Conservation (phyloP, 2,888 invertebrate species). For the Eilema sororculum region DNA sequence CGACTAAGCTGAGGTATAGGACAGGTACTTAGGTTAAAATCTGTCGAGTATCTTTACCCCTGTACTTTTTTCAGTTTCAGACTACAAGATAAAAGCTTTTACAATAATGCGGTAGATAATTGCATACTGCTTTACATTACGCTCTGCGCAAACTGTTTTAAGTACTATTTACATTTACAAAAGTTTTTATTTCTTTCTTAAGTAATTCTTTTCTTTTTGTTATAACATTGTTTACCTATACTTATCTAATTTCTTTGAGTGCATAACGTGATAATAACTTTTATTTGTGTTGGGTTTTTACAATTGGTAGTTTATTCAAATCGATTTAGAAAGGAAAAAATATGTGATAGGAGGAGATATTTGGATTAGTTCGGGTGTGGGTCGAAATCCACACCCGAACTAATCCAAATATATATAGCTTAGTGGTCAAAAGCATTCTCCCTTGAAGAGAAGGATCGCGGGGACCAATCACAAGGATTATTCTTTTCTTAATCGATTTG, state of each 20-base stretch:
- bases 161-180: slow-evolving; percentile 19
- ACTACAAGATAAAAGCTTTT: slow-evolving; percentile 44
- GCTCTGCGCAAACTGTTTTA: slow-evolving; percentile 30
- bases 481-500: too few species aligned
- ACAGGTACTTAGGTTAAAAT: slow-evolving; percentile 34
- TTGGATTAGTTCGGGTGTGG: too few species aligned
- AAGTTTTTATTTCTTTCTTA: slow-evolving; percentile 12
- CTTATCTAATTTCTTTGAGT: neutral
- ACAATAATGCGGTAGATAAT: slow-evolving; percentile 42
- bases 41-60: slow-evolving; percentile 27
- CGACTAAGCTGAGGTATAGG: slow-evolving; percentile 22
- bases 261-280: neutral
- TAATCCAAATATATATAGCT: too few species aligned
- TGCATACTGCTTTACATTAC: slow-evolving; percentile 34
- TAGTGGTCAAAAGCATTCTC: too few species aligned
- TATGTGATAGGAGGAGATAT: too few species aligned
- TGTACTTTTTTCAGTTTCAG: slow-evolving; percentile 34
- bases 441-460: too few species aligned
- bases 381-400: too few species aligned
- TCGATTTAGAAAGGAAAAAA: too few species aligned
- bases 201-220: slow-evolving; percentile 4
- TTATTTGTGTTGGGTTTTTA: too few species aligned
- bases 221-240: neutral
- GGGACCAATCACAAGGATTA: too few species aligned
- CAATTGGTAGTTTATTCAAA: too few species aligned